phyloP scores from a whole-genome alignment of 2,888 invertebrate species.

The Drosophila melanocephala region DNA sequence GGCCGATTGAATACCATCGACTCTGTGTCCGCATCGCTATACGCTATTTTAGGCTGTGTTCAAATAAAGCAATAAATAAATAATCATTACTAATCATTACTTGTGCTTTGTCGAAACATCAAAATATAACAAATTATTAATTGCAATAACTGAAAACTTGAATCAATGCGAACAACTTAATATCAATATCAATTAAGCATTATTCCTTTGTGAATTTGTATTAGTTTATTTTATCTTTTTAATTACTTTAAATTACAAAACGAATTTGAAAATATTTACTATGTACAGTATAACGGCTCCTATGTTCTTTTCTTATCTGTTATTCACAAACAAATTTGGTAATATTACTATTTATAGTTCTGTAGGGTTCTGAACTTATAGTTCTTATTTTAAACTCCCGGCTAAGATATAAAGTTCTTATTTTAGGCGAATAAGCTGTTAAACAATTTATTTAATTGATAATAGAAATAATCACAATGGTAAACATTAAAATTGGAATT shows the following conservation, averaged over 20 bases:
- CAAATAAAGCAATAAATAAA: neutral
- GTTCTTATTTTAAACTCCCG: neutral
- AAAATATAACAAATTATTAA: neutral
- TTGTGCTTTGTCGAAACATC: neutral
- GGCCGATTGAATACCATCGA: slow-evolving; percentile 84
- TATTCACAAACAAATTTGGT: neutral
- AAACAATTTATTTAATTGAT: neutral
- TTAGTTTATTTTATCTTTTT: neutral
- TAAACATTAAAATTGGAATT: neutral
- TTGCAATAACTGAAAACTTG: neutral
- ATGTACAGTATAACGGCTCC: too few species aligned
- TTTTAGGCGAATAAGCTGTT: neutral
- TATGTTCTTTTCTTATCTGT: neutral
- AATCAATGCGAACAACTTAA: neutral
- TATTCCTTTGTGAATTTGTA: neutral
- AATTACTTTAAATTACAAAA: neutral
- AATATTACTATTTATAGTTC: neutral
- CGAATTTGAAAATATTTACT: neutral
- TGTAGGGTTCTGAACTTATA: neutral
- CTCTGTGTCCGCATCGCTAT: slow-evolving; percentile 84
- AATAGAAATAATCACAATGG: too few species aligned
- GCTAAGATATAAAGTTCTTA: neutral
- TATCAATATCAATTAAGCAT: neutral
- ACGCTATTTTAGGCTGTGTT: slow-evolving; percentile 62
- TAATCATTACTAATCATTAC: neutral